Percentiles rank a stretch among this genome's conserved stretches.
These are phyloP conservation scores for Hippocampus abdominalis DNA, from an alignment of 2,113 vertebrate genomes.

Conservation along the genomic window DNA sequence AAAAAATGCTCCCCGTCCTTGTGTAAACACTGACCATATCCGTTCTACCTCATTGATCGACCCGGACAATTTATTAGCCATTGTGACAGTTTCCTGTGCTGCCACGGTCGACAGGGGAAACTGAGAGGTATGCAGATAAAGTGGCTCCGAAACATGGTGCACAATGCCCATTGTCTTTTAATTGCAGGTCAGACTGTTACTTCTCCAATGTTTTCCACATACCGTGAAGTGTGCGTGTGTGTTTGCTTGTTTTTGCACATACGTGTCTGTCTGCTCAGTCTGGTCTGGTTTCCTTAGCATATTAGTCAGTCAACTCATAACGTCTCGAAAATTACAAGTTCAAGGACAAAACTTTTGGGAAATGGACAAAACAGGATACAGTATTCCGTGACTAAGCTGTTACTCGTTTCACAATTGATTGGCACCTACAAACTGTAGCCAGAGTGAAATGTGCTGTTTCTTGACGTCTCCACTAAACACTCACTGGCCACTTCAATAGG, in stretches of 20 bases:
- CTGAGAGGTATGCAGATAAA: slow-evolving; percentile 69
- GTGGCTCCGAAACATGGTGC: slow-evolving; percentile 45
- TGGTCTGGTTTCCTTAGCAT: slow-evolving; percentile 23
- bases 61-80: slow-evolving; percentile 73
- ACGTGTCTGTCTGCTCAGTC: slow-evolving; percentile 12
- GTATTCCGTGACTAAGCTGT: slow-evolving; percentile 31
- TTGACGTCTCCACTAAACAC: background rate
- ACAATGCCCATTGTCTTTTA: slow-evolving; percentile 79
- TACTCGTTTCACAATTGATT: slow-evolving; percentile 37
- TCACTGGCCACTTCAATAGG: background rate
- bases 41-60: slow-evolving; percentile 55
- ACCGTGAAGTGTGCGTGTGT: slow-evolving; percentile 41
- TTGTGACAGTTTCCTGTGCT: slow-evolving; percentile 75
- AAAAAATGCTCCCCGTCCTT: slow-evolving; percentile 36
- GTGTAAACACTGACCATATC: slow-evolving; percentile 53
- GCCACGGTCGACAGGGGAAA: slow-evolving; percentile 64
- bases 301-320: slow-evolving; percentile 4
- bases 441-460: background rate
- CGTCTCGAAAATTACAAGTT: slow-evolving; percentile 53
- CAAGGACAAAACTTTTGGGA: slow-evolving; percentile 40
- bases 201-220: slow-evolving; percentile 61
- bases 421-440: background rate
- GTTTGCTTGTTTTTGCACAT: slow-evolving; percentile 38
- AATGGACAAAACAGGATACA: slow-evolving; percentile 41
- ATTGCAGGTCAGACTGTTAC: slow-evolving; percentile 66